Base-by-base conservation (phyloP, 2,888 invertebrate species). In the Eupithecia subumbrata region DNA sequence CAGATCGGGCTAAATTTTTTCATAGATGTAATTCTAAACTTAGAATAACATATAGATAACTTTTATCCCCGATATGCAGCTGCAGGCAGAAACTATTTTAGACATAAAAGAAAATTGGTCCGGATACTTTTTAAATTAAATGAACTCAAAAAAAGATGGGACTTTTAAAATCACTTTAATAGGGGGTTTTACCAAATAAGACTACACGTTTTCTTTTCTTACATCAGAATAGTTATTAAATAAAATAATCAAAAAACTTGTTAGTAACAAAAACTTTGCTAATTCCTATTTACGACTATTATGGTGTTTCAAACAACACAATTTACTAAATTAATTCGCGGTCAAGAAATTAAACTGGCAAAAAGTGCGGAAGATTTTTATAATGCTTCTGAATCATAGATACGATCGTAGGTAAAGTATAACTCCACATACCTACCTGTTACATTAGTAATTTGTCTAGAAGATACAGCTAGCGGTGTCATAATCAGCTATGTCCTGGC, bases 241-340 rank as follows among this genome's bases (percentile, higher is more conserved):
- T 25, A 14, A 60, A 60, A 56, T 56, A 56, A 22, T 56, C 22
- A 56, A 60, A 60, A 60, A 22, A 25, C 25, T 25, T 14, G 60
- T 25, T 0, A 5, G 25, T 60, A 60, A 60, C 25, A 60, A 60
- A 60, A 60, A 60, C 60, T 25, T 25, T 5, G 22, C 25, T 60
- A 60, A 25, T 60, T 60, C 22, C 5, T 60, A 14, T 18, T 64
- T 64, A 43, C n/a, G 22, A 43, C 43, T 68, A 43, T 68, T 34
- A 64, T 34, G 25, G 25, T 60, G 60, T 34, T 14, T 40, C 22
- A 40, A 68, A 22, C 22, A 67, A 43, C 68, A 68, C 67, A 37
- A 40, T 67, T 67, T 67, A 67, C 22, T 43, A 7, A 68, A 68
- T 68, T 45, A 67, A 68, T 43, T 43, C 68, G 40, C 68, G 40